Evolutionary conservation across 1,140 invertebrate species (phyloP).

Genomic region (Macrobrachium nipponense): DNA sequence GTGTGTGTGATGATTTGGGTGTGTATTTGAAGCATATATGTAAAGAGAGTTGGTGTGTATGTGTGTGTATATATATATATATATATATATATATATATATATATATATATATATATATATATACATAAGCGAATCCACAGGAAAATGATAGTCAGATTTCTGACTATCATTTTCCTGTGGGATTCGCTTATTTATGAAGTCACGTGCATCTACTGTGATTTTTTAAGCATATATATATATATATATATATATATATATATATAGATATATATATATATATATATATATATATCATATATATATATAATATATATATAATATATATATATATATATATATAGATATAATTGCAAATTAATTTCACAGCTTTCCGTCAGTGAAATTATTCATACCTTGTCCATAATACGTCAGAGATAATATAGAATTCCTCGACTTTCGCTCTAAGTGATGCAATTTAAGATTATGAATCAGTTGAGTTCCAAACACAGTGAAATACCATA

Average conservation of each 20-base stretch:
- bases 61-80: slow-evolving; percentile 1
- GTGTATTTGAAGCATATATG: neutral
- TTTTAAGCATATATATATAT: slow-evolving; percentile 24
- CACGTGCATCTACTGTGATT: too few species aligned
- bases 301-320: neutral
- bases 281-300: neutral
- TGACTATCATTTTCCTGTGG: too few species aligned
- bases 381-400: too few species aligned
- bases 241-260: slow-evolving; percentile 14
- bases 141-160: too few species aligned
- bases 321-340: neutral
- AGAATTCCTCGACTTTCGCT: too few species aligned
- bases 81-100: slow-evolving; percentile 1
- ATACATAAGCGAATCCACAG: too few species aligned
- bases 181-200: too few species aligned
- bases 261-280: neutral
- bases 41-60: neutral
- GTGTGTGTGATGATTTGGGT: neutral
- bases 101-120: slow-evolving; percentile 15
- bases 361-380: too few species aligned
- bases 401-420: too few species aligned
- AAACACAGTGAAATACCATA: neutral
- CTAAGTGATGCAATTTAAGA: too few species aligned
- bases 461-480: too few species aligned
- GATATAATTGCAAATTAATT: too few species aligned